These are phyloP conservation scores for Sycon ciliatum DNA, from an alignment of 37 sponge, comb jelly and placozoan species.

Conservation along the genomic window DNA sequence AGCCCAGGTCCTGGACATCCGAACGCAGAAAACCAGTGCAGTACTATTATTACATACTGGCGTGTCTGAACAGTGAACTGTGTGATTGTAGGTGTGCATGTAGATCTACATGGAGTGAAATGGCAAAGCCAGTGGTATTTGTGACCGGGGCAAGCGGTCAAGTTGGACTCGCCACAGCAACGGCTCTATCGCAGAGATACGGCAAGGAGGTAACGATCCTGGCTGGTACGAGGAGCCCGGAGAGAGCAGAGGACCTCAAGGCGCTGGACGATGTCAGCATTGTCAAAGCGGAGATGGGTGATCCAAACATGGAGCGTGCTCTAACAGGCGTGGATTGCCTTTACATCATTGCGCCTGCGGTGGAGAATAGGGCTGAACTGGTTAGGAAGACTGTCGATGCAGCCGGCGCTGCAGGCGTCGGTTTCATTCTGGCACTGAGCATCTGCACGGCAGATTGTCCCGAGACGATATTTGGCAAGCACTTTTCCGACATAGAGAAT, in stretches of 20 bases:
- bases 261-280: slow-evolving; percentile 22
- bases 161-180: slow-evolving; percentile 39
- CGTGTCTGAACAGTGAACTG: too few relatives aligned
- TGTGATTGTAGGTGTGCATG: too few relatives aligned
- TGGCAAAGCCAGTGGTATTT: slow-evolving; percentile 52
- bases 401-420: slow-evolving; percentile 35
- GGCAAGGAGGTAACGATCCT: slow-evolving; percentile 37
- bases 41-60: too few relatives aligned
- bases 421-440: slow-evolving; percentile 25
- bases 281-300: slow-evolving; percentile 39
- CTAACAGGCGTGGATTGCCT: slow-evolving; percentile 39
- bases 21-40: too few relatives aligned
- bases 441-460: not conserved
- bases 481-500: slow-evolving; percentile 15
- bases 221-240: slow-evolving; percentile 44
- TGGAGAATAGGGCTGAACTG: slow-evolving; percentile 29
- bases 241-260: slow-evolving; percentile 31
- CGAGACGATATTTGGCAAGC: slow-evolving; percentile 34
- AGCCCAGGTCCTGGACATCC: too few relatives aligned
- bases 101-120: too few relatives aligned
- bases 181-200: slow-evolving; percentile 28
- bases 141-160: slow-evolving; percentile 52
- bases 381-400: slow-evolving; percentile 27
- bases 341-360: slow-evolving; percentile 31
- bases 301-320: slow-evolving; percentile 13